Base-by-base conservation (phyloP, 2,797 vertebrate species). In the Ceyx erithaca region DNA sequence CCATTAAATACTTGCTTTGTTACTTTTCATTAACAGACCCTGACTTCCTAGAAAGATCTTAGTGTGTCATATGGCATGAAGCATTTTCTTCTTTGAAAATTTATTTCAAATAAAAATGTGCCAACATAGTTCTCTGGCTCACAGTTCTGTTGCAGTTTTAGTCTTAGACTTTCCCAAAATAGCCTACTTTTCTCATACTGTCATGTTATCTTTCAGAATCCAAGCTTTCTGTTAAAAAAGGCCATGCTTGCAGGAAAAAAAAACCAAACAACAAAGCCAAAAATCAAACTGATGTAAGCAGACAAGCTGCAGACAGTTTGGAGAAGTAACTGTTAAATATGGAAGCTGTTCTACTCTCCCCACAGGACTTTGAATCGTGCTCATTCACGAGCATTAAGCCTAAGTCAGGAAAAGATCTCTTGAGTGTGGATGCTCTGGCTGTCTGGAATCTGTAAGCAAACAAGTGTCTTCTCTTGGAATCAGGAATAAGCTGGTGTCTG, bases 101-200 rank as follows among this genome's bases (percentile, higher is more conserved):
- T 77, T 72, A 59, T 83, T 84, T 84, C 4, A 30, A 66, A 73
- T 70, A 80, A 87, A 85, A 87, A 94, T 58, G 69, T 96, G 87
- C 87, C 81, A 85, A 89, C 43, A n/a, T 90, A 89, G 93, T 68
- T 95, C 69, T 95, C 87, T 95, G 91, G 85, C 93, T 96, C 80
- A 89, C 94, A 95, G 73, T 40, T 95, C 89, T 85, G 37, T 77
- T 63, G 82, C 82, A 91, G 14, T 91, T 96, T 95, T 96, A 84
- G 91, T 12, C 48, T 83, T 62, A 10, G 6, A 59, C 92, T 89
- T 92, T 67, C 91, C 80, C 28, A 8, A 89, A 89, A 95, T 89
- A 96, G 67, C 35, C 25, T 33, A 5, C 73, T 89, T 95, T 85
- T 94, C 89, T 95, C 91, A 52, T 91, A 31, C 55, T 95, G 93